Percentiles rank a stretch among this genome's conserved stretches.
phyloP scores from a whole-genome alignment of 2,888 invertebrate species.

The Eremobia ochroleuca region DNA sequence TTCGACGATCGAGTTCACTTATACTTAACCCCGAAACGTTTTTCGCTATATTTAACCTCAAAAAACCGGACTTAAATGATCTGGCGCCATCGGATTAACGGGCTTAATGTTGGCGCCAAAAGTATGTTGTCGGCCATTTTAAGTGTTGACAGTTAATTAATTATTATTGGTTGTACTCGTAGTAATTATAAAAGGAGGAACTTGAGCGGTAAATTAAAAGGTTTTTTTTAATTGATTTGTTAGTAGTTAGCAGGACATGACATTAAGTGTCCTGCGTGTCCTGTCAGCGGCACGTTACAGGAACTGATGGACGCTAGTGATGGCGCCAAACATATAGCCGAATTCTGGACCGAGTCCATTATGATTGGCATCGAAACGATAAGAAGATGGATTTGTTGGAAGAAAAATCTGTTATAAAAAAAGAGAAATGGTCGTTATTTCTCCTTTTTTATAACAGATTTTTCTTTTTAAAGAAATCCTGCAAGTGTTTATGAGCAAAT shows the following conservation, averaged over 20 bases:
- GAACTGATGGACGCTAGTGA: background rate
- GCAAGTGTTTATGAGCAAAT: background rate
- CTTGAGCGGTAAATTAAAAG: constrained; percentile 7
- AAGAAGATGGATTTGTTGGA: background rate
- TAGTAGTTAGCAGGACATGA: too few relatives aligned
- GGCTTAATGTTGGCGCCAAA: constrained; percentile 59
- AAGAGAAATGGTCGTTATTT: too few relatives aligned
- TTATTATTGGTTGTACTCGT: constrained; percentile 25
- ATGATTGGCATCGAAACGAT: background rate
- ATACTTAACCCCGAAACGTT: constrained; percentile 50
- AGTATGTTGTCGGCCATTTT: constrained; percentile 54
- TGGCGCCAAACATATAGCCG: background rate
- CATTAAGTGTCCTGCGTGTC: background rate
- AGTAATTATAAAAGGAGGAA: constrained; percentile 18
- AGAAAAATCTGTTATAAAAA: too few relatives aligned
- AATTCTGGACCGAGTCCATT: background rate
- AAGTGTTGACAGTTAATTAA: constrained; percentile 54
- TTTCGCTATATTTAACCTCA: constrained; percentile 36
- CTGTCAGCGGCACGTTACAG: background rate
- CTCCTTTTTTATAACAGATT: background rate
- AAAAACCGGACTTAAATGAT: constrained; percentile 55
- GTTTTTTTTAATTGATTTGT: background rate
- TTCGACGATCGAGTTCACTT: constrained; percentile 31
- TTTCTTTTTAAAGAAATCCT: background rate
- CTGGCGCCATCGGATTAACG: constrained; percentile 56